These are phyloP conservation scores for Lerista edwardsae DNA, from an alignment of 2,797 vertebrate genomes.

Conservation along the genomic window DNA sequence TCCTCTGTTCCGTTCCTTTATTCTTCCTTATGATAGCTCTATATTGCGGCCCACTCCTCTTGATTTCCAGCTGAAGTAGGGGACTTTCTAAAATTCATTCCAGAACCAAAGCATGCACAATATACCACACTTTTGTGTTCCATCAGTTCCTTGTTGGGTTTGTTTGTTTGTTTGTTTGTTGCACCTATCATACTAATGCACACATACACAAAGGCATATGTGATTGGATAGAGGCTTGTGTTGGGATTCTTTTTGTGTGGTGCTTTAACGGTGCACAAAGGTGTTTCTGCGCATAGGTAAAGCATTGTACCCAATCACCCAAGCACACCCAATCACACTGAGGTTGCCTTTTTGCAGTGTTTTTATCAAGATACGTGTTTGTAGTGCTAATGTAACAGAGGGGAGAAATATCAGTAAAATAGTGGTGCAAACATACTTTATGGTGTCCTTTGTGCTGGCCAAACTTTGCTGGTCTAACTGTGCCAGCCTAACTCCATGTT, in stretches of 20 bases:
- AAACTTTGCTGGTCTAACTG: no score
- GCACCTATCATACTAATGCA: neutral
- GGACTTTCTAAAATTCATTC: neutral
- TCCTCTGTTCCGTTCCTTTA: neutral
- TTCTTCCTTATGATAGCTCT: neutral
- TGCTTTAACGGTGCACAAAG: neutral
- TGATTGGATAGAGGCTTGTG: neutral
- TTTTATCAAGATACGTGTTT: neutral
- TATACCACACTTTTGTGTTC: neutral
- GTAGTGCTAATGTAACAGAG: neutral
- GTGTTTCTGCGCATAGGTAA: neutral
- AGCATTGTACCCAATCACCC: neutral
- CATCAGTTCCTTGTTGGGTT: neutral
- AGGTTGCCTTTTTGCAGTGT: neutral
- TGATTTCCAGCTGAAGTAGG: no score
- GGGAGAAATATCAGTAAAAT: neutral
- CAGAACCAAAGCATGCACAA: neutral
- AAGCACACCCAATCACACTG: no score
- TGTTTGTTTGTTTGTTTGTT: no score
- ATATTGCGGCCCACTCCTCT: neutral
- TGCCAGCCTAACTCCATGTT: no score
- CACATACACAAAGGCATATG: neutral
- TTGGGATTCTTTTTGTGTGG: neutral
- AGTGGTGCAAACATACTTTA: no score
- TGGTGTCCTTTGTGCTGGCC: no score